Evolutionary conservation across 2,888 invertebrate species (phyloP).

Genomic region (Eugnorisma glareosa): DNA sequence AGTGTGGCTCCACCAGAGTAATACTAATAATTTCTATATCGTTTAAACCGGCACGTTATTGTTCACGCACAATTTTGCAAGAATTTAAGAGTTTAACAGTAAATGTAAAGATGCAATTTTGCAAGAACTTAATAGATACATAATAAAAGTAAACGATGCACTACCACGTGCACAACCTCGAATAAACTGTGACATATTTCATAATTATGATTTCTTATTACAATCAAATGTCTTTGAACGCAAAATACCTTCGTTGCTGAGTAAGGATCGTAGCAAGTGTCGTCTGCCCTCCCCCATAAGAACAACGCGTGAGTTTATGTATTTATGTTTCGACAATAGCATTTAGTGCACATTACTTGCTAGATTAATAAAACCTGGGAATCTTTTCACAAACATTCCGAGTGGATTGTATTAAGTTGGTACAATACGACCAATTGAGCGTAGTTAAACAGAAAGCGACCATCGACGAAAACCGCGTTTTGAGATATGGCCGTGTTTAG

Average conservation of each 20-base stretch:
- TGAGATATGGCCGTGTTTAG: no score
- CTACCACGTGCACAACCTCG: constrained; percentile 15
- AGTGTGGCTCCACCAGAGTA: background rate
- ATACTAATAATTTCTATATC: background rate
- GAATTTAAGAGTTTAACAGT: background rate
- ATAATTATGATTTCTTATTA: background rate
- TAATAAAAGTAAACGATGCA: constrained; percentile 11
- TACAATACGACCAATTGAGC: background rate
- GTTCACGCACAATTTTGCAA: constrained; percentile 31
- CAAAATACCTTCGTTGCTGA: background rate
- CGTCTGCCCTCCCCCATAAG: background rate
- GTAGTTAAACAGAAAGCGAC: no score
- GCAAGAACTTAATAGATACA: background rate
- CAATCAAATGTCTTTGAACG: background rate
- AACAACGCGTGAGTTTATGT: background rate
- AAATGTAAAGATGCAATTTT: background rate
- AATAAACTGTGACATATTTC: constrained; percentile 32
- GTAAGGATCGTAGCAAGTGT: background rate
- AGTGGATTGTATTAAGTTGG: background rate
- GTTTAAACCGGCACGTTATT: constrained; percentile 17
- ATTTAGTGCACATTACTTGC: background rate
- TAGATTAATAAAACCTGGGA: background rate
- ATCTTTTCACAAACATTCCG: background rate
- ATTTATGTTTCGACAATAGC: background rate
- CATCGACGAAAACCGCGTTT: no score